Evolutionary conservation across 2,113 vertebrate genomes (phyloP).

Genomic region (Phyllopteryx taeniolatus): DNA sequence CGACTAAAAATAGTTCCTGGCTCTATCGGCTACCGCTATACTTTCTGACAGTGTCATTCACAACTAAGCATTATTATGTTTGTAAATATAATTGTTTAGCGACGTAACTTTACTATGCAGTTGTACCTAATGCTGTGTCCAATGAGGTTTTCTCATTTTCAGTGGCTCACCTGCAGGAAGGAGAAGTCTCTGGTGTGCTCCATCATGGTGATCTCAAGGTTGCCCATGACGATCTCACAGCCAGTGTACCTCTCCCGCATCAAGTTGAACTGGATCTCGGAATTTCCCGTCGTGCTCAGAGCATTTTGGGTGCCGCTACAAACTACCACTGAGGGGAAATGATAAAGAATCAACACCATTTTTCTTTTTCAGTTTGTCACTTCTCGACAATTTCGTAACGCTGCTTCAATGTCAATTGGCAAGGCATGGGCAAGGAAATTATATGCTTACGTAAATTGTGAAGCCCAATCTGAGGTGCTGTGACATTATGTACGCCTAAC

Average conservation of each 20-base stretch:
- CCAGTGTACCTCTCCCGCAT: slow-evolving; percentile 79
- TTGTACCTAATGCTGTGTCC: neutral
- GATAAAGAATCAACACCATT: neutral
- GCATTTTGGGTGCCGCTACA: slow-evolving; percentile 85
- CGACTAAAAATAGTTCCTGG: neutral
- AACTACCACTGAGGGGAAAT: slow-evolving; percentile 57
- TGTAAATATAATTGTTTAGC: too few relatives aligned
- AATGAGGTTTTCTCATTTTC: neutral
- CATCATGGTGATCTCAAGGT: slow-evolving; percentile 90
- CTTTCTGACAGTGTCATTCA: neutral
- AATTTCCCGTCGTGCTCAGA: slow-evolving; percentile 78
- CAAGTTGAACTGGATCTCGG: slow-evolving; percentile 76
- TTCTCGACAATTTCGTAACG: too few relatives aligned
- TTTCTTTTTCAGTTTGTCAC: neutral
- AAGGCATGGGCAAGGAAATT: too few relatives aligned
- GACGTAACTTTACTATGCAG: neutral
- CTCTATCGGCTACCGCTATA: neutral
- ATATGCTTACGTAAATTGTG: too few relatives aligned
- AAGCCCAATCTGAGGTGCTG: too few relatives aligned
- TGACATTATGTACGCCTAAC: neutral
- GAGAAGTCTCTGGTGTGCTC: slow-evolving; percentile 80
- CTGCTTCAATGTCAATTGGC: too few relatives aligned
- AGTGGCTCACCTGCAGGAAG: slow-evolving; percentile 80
- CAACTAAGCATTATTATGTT: too few relatives aligned
- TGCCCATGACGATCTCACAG: slow-evolving; percentile 91